Evolutionary conservation across 2,888 invertebrate genomes (phyloP).

Genomic region (Myathropa florea): DNA sequence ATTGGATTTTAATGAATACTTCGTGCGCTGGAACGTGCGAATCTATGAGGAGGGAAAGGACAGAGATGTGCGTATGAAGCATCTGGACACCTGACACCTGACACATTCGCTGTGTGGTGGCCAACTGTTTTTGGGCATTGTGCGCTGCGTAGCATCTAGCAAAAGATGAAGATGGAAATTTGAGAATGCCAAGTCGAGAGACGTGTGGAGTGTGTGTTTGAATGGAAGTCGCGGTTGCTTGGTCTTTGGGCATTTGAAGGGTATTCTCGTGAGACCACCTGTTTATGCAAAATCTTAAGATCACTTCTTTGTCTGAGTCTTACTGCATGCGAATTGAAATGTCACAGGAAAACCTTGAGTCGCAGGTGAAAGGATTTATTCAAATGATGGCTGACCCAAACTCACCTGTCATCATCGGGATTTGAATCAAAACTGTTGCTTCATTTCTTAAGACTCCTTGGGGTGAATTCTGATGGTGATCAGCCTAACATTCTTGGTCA

Average conservation of each 20-base stretch:
- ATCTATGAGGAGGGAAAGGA: constrained; percentile 18
- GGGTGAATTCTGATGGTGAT: no score
- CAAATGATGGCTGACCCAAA: no score
- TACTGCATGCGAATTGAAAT: not conserved
- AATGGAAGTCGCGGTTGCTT: constrained; percentile 34
- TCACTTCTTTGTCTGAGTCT: not conserved
- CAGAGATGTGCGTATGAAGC: constrained; percentile 25
- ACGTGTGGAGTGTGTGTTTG: not conserved
- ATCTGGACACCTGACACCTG: constrained; percentile 68
- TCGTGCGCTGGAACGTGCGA: constrained; percentile 28
- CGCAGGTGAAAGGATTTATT: not conserved
- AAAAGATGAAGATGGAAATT: constrained; percentile 54
- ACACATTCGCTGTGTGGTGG: constrained; percentile 27
- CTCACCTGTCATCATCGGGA: no score
- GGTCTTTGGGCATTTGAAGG: constrained; percentile 35
- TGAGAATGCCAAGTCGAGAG: constrained; percentile 26
- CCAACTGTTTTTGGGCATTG: constrained; percentile 54
- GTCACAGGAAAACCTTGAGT: not conserved
- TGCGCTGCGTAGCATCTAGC: constrained; percentile 38
- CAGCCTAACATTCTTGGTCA: no score
- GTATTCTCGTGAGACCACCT: constrained; percentile 42
- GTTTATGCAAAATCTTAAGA: constrained; percentile 41
- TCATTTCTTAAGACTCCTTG: no score
- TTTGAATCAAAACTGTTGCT: no score
- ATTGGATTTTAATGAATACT: constrained; percentile 67